Percentiles rank a stretch among this genome's conserved stretches.
Conservation (phyloP, 2,113 vertebrate genomes). For the Microcebus griseorufus region DNA sequence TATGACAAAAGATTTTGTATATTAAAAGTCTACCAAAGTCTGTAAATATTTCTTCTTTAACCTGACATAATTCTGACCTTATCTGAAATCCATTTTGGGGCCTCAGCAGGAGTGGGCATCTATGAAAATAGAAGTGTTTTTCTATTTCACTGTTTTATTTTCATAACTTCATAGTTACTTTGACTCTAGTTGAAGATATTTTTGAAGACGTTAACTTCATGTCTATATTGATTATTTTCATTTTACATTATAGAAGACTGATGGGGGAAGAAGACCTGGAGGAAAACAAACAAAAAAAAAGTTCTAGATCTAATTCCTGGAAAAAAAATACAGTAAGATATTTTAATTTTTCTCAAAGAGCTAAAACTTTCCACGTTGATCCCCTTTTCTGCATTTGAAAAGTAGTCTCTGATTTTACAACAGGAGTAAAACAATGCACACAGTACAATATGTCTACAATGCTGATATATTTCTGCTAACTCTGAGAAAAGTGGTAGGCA, state of each 20-base stretch:
- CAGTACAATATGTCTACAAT: neutral
- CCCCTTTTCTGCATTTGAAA: neutral
- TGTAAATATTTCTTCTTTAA: constrained; percentile 40
- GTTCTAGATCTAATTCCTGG: neutral
- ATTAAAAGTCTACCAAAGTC: neutral
- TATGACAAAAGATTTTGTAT: neutral
- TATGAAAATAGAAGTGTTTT: neutral
- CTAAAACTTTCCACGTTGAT: neutral
- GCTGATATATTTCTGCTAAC: neutral
- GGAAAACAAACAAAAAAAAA: neutral
- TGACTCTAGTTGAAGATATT: neutral
- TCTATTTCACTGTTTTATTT: constrained; percentile 29
- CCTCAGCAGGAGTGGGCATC: neutral
- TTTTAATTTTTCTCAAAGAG: neutral
- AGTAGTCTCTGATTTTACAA: neutral
- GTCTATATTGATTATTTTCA: neutral
- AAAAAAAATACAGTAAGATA: neutral
- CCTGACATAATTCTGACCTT: constrained; percentile 21
- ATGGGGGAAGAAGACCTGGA: neutral
- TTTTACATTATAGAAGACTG: neutral
- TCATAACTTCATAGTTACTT: neutral
- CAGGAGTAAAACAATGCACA: neutral
- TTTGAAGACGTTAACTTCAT: neutral
- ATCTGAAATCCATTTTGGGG: constrained; percentile 49
- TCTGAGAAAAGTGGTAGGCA: neutral